Base-by-base conservation (phyloP, 2,113 vertebrate genomes). In the Sialia sialis region DNA sequence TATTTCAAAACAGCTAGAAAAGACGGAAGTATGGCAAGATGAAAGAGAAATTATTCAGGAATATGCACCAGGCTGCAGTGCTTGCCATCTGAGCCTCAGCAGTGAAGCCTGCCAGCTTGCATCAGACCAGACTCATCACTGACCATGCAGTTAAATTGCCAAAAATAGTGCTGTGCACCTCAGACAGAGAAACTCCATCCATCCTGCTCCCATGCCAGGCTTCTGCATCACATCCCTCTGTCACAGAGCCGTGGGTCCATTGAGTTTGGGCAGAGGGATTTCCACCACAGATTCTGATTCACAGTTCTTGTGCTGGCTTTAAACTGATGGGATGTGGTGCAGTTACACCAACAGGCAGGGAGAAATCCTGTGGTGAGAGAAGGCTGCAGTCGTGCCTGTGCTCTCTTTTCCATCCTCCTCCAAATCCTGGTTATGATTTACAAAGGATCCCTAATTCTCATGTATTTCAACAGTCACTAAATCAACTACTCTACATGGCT, bases 161-260 rank as follows among this genome's bases (percentile, higher is more conserved):
- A 84, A 93, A 95, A 94, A 84, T 58, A 84, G 58, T 11, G 0
- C 32, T 27, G n/a, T 36, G 66, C 69, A 73, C 49, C 80, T 86
- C 69, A 41, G 29, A 44, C 10, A 29, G n/a, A 1, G 18, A 89
- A 56, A 56, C 44, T 52, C 64, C 30, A n/a, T 72, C 89, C 72
- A 43, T 52, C 70, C 68, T 2, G 1, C 68, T 58, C 19, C 36
- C 49, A 11, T 49, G 38, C 49, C 74, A 67, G 16, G 26, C 73
- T 59, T 48, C 54, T 82, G 11, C 6, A 3, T 69, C 22, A 10
- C 60, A 64, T 27, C 30, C 55, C 63, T 80, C 59, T 70, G 55
- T 36, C 86, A 69, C 36, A 10, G 4, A 46, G 32, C 43, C 32
- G 26, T 56, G 36, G 25, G 75, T 83, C 54, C 2, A 0, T 0